A percentile compares a stretch with the other conserved stretches of the same genome.
Conservation (phyloP, 2,113 vertebrate genomes). For the Rutilus rutilus region DNA sequence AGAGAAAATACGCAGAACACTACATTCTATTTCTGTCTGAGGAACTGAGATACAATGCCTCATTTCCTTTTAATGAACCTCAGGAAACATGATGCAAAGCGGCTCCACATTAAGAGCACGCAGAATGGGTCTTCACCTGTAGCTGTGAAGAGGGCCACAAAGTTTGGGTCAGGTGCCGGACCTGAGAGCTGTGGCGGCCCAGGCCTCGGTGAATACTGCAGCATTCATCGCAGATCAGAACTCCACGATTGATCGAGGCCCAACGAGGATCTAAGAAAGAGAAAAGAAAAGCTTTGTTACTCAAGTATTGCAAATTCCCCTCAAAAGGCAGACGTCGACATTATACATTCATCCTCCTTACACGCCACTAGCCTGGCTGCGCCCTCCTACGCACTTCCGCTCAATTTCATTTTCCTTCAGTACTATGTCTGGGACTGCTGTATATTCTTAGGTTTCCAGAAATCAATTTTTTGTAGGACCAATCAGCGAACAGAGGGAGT, state of each 20-base stretch:
- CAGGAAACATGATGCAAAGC: neutral
- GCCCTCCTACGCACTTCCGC: too few species aligned
- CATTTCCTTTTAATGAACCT: conserved; percentile 44
- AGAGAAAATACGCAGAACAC: neutral
- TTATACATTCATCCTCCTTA: too few species aligned
- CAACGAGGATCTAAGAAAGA: conserved; percentile 86
- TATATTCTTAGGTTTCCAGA: too few species aligned
- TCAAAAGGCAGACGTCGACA: neutral
- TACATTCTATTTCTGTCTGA: conserved; percentile 13
- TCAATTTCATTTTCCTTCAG: too few species aligned
- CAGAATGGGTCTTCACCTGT: conserved; percentile 80
- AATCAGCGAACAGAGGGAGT: too few species aligned
- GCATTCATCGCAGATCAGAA: conserved; percentile 96
- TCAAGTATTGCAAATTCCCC: neutral
- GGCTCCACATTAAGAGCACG: neutral
- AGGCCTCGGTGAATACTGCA: conserved; percentile 96
- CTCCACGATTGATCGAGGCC: conserved; percentile 95
- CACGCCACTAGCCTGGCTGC: too few species aligned
- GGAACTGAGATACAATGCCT: conserved; percentile 53
- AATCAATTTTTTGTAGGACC: too few species aligned
- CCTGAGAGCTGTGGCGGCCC: conserved; percentile 96
- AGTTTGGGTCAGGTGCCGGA: conserved; percentile 92
- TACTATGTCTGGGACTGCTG: too few species aligned
- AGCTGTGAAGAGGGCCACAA: conserved; percentile 91
- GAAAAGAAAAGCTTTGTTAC: neutral